Conservation (phyloP, 2,797 vertebrate genomes). For the Crotalus adamanteus region DNA sequence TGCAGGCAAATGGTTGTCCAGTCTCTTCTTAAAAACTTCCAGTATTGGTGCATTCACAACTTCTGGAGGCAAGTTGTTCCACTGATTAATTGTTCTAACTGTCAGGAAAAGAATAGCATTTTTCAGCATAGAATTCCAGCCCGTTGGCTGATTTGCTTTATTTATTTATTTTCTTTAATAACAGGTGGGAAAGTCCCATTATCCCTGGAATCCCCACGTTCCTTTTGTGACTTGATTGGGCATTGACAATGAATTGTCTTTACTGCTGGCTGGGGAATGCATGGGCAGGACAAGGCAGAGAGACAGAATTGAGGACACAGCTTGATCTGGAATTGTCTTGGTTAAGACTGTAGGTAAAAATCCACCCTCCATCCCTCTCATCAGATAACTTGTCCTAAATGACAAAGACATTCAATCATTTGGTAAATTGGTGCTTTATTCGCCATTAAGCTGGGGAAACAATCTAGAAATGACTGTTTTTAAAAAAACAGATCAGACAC, state of each 20-base stretch:
- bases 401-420: conserved; percentile 30
- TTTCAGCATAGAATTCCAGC: not conserved
- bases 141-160: conserved; percentile 31
- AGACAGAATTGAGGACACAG: conserved; percentile 42
- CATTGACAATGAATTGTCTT: conserved; percentile 13
- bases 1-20: too few relatives aligned
- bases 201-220: conserved; percentile 2
- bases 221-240: conserved; percentile 13
- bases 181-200: conserved; percentile 27
- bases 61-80: too few relatives aligned
- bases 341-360: conserved; percentile 15
- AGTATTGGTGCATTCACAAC: too few relatives aligned
- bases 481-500: not conserved
- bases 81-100: too few relatives aligned
- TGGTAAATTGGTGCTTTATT: conserved; percentile 17
- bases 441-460: conserved; percentile 45
- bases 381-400: conserved; percentile 52
- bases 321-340: conserved; percentile 15
- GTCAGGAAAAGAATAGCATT: too few relatives aligned
- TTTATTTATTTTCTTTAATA: conserved; percentile 41
- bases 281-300: not conserved
- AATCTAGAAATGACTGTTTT: conserved; percentile 29
- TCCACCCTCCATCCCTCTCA: conserved; percentile 19
- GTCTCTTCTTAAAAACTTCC: too few relatives aligned
- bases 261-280: not conserved